Conservation (phyloP, 35 echinoderm and acorn worm genomes). For the Lytechinus variegatus region DNA sequence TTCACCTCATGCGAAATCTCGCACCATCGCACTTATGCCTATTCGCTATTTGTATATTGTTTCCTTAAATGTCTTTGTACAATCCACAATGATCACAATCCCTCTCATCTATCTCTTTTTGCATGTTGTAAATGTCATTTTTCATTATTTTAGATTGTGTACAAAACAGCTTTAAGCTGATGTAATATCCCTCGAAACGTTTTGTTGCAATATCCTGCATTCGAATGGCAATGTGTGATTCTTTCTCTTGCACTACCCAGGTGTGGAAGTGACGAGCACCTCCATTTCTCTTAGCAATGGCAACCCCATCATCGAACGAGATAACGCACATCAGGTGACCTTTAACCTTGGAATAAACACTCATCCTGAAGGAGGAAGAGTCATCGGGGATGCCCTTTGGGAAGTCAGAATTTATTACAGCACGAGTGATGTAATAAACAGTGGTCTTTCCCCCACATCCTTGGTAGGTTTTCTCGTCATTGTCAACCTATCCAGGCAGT, state of each 20-base stretch:
- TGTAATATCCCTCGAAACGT: too few relatives aligned
- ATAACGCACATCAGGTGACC: constrained; percentile 50
- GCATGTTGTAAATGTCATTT: too few relatives aligned
- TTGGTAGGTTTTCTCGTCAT: background rate
- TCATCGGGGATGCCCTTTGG: constrained; percentile 76
- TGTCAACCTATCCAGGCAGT: too few relatives aligned
- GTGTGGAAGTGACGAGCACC: constrained; percentile 73
- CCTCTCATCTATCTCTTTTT: too few relatives aligned
- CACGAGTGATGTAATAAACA: background rate
- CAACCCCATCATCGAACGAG: constrained; percentile 54
- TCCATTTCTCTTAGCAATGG: constrained; percentile 18
- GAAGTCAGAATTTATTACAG: constrained; percentile 51
- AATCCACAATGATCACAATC: too few relatives aligned
- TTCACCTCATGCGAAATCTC: too few relatives aligned
- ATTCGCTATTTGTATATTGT: too few relatives aligned
- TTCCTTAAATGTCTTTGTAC: too few relatives aligned
- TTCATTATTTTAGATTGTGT: too few relatives aligned
- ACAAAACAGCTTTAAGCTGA: too few relatives aligned
- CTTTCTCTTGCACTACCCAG: background rate
- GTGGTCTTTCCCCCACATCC: background rate
- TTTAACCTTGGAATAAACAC: constrained; percentile 69
- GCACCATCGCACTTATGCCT: too few relatives aligned
- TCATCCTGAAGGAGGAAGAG: constrained; percentile 60
- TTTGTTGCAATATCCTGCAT: too few relatives aligned
- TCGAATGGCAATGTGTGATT: background rate